phyloP scores from a whole-genome alignment of 2,113 vertebrate species.

The Lophotis ruficrista region DNA sequence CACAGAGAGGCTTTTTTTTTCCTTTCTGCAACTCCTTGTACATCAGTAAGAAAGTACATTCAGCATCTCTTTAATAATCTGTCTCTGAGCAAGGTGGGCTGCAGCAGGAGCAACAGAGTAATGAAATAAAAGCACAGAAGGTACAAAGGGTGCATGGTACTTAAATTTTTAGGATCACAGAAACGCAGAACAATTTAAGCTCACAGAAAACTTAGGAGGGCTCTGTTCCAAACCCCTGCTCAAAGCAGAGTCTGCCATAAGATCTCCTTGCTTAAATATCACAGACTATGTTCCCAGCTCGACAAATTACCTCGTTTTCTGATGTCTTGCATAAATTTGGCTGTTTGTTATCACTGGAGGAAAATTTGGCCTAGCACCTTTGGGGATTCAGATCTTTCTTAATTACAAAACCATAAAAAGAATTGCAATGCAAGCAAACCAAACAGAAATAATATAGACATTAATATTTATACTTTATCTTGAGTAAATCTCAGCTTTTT shows the following conservation, averaged over 20 bases:
- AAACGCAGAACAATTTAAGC: neutral
- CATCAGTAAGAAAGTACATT: neutral
- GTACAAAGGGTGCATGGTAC: neutral
- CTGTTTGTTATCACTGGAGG: neutral
- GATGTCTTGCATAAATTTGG: neutral
- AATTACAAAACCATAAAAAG: neutral
- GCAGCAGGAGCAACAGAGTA: neutral
- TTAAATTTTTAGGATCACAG: neutral
- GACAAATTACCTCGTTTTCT: neutral
- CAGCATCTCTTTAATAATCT: constrained; percentile 11
- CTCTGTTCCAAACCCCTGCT: neutral
- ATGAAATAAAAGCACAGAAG: neutral
- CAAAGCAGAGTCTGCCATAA: neutral
- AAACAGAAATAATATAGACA: neutral
- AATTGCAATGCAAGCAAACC: neutral
- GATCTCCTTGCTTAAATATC: neutral
- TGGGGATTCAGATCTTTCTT: neutral
- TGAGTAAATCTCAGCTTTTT: neutral
- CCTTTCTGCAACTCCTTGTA: neutral
- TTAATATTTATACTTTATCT: neutral
- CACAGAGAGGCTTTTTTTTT: constrained; percentile 1
- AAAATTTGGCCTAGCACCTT: neutral
- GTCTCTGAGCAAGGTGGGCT: neutral
- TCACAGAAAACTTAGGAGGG: neutral
- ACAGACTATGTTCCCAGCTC: neutral